phyloP scores from a whole-genome alignment of 2,797 vertebrate genomes.

The Sphenopsis melanotis region DNA sequence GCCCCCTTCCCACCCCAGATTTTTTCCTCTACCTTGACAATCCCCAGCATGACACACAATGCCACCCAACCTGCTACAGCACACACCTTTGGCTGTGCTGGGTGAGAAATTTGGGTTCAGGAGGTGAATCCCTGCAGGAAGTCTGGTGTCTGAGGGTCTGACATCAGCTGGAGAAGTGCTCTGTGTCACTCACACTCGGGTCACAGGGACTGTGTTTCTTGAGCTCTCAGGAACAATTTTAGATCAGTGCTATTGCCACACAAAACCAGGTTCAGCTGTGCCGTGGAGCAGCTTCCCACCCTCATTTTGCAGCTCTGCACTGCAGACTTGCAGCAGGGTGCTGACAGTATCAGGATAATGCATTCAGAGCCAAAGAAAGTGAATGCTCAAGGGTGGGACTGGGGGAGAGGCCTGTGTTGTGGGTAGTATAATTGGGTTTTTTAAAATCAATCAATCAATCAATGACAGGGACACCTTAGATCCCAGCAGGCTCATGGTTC shows the following conservation, averaged over 20 bases:
- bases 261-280: not conserved
- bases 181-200: not conserved
- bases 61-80: not conserved
- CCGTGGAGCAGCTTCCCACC: not conserved
- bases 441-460: not conserved
- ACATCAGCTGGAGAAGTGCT: not conserved
- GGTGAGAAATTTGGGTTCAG: too few species aligned
- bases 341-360: accelerated
- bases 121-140: not conserved
- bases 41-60: accelerated
- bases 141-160: not conserved
- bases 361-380: not conserved
- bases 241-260: not conserved
- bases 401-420: not conserved
- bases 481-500: not conserved
- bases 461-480: not conserved
- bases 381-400: accelerated
- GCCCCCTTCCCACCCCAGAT: not conserved
- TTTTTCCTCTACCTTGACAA: accelerated
- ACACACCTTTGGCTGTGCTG: not conserved
- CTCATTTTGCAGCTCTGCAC: not conserved
- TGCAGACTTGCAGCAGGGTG: not conserved
- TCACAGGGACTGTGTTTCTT: not conserved
- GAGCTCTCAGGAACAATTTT: not conserved
- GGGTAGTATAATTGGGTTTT: not conserved